Conservation (phyloP, 2,113 vertebrate species). For the Anoura caudifer region DNA sequence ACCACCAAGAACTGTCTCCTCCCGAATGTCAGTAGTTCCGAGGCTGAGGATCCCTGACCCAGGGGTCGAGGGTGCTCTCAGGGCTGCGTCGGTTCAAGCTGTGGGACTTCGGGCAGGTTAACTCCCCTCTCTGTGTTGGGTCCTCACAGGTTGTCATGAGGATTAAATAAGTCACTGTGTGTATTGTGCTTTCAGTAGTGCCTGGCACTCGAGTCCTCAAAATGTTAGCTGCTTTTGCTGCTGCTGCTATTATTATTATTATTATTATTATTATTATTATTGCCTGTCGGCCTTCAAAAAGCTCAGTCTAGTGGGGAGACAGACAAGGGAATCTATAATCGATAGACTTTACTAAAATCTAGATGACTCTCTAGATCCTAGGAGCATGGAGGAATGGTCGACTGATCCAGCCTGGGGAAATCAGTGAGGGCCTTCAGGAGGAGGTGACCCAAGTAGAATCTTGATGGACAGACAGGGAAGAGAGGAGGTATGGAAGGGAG, state of each 20-base stretch:
- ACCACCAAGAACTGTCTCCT: fast-evolving
- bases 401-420: background rate
- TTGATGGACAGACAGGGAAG: background rate
- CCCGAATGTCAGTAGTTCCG: background rate
- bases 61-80: fast-evolving
- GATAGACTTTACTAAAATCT: background rate
- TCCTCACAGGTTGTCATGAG: background rate
- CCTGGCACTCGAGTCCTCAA: background rate
- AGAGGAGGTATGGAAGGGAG: background rate
- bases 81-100: background rate
- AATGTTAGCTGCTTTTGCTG: background rate
- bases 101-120: background rate
- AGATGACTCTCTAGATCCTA: background rate
- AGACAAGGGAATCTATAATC: background rate
- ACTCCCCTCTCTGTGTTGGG: background rate
- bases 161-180: no score
- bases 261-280: background rate
- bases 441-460: background rate
- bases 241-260: background rate
- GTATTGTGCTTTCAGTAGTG: background rate
- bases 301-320: background rate
- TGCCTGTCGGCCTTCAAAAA: background rate
- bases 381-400: background rate
- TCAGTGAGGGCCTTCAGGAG: background rate
- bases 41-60: background rate